Percentiles rank a stretch among this genome's conserved stretches.
These are phyloP conservation scores for Phylloscopus collybita DNA, from an alignment of 2,797 vertebrate genomes.

Conservation along the genomic window DNA sequence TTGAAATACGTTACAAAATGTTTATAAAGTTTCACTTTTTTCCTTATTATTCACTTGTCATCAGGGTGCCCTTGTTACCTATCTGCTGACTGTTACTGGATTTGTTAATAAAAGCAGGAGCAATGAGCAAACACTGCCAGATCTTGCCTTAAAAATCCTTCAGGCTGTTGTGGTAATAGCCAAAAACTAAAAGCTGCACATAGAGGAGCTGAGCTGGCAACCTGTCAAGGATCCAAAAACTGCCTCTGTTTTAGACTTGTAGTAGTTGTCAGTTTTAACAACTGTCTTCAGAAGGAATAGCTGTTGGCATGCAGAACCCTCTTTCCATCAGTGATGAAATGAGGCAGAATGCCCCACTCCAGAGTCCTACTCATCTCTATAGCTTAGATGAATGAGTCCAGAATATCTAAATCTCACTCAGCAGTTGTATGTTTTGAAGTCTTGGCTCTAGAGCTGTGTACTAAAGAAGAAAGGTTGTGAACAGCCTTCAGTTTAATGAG, in stretches of 20 bases:
- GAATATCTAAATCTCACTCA: neutral
- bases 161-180: neutral
- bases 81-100: neutral
- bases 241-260: neutral
- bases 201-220: neutral
- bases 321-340: rapidly evolving
- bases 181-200: neutral
- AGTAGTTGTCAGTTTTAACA: neutral
- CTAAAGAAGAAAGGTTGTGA: neutral
- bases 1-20: neutral
- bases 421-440: neutral
- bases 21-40: neutral
- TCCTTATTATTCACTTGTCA: neutral
- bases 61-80: neutral
- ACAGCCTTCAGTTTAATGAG: neutral
- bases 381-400: neutral
- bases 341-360: neutral
- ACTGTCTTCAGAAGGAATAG: neutral
- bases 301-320: neutral
- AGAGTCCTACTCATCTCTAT: neutral
- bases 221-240: neutral
- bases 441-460: neutral
- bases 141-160: neutral
- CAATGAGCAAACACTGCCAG: neutral
- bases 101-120: neutral